Conservation (phyloP, 2,797 vertebrate species). For the Catostomus latipinnis region DNA sequence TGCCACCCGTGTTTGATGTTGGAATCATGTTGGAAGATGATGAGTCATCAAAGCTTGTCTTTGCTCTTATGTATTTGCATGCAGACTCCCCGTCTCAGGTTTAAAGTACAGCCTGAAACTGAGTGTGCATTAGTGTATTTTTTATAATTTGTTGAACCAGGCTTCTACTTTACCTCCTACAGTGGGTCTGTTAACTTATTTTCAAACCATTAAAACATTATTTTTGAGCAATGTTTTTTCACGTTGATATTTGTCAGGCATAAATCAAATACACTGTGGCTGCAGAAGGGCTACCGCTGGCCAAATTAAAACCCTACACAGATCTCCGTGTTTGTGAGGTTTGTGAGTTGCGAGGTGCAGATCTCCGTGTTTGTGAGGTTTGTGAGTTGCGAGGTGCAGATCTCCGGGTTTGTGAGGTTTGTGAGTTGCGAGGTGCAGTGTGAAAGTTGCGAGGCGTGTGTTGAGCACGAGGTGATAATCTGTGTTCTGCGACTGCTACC, state of each 20-base stretch:
- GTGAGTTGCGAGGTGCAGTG: no score
- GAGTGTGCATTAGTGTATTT: not conserved
- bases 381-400: no score
- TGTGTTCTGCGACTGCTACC: no score
- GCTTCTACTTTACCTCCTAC: not conserved
- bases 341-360: no score
- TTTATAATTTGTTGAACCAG: not conserved
- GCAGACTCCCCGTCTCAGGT: not conserved
- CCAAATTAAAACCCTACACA: no score
- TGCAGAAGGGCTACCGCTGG: not conserved
- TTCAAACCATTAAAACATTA: not conserved
- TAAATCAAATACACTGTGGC: not conserved
- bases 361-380: not conserved
- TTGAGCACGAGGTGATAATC: no score
- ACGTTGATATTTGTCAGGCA: not conserved
- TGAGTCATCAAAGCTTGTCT: constrained; percentile 43
- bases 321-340: not conserved
- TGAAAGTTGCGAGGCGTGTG: no score
- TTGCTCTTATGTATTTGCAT: constrained; percentile 8
- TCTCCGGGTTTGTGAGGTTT: not conserved
- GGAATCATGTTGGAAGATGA: constrained; percentile 20
- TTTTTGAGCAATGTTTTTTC: not conserved
- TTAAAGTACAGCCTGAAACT: not conserved
- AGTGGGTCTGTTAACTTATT: not conserved
- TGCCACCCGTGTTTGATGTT: constrained; percentile 34